phyloP scores from a whole-genome alignment of 2,113 vertebrate genomes.

The Lates calcarifer region DNA sequence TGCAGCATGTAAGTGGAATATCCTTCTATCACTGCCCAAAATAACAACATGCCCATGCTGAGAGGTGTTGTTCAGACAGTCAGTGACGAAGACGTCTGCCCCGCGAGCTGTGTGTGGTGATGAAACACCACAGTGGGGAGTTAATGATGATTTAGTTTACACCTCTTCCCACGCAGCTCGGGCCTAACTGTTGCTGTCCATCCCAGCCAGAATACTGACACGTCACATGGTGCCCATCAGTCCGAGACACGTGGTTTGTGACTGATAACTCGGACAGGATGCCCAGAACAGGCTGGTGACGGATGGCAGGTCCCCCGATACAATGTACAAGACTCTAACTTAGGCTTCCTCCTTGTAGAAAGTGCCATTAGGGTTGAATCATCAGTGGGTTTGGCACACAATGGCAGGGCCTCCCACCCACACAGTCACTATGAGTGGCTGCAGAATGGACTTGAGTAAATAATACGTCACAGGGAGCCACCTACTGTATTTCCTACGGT shows the following conservation, averaged over 20 bases:
- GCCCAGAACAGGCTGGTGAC: conserved; percentile 46
- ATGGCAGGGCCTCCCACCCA: conserved; percentile 56
- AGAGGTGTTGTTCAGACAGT: conserved; percentile 65
- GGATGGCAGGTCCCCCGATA: conserved; percentile 13
- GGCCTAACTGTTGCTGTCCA: conserved; percentile 45
- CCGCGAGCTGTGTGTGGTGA: conserved; percentile 56
- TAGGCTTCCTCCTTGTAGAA: conserved; percentile 40
- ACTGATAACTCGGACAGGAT: conserved; percentile 34
- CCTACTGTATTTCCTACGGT: conserved; percentile 24
- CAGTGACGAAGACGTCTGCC: conserved; percentile 70
- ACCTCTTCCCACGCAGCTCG: conserved; percentile 66
- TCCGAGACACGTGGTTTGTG: conserved; percentile 41
- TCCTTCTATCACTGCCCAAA: conserved; percentile 52
- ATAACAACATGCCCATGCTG: conserved; percentile 71
- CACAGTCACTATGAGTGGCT: conserved; percentile 37
- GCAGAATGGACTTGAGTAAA: conserved; percentile 44
- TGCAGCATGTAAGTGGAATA: conserved; percentile 62
- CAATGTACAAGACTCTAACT: conserved; percentile 36
- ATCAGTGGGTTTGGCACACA: conserved; percentile 55
- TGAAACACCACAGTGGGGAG: conserved; percentile 70
- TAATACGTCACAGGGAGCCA: conserved; percentile 50
- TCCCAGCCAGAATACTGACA: conserved; percentile 46
- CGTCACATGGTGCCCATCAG: conserved; percentile 26
- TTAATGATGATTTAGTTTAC: conserved; percentile 66
- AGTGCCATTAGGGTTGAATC: conserved; percentile 65